Evolutionary conservation across 1,140 invertebrate species (phyloP), one percentile per base, ranked within the genome.

Genomic region (Littorina saxatilis): DNA sequence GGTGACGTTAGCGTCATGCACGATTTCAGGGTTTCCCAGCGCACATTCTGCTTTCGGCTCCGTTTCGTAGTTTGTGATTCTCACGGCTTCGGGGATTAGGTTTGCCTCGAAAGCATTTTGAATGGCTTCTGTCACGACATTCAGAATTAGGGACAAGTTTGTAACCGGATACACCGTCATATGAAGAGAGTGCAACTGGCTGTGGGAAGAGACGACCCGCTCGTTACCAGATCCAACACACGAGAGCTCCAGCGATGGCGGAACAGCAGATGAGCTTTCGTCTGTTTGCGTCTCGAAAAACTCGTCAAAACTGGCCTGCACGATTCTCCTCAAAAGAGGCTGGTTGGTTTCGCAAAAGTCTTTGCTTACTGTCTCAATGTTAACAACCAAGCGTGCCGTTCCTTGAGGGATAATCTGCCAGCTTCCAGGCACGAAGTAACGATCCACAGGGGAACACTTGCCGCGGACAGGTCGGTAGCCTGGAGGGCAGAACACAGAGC

Each of bases 51-150:
- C 15, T 17, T 39, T n/a, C 20, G 76, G 76, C 29, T 78, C 76
- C n/a, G 39, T 39, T 39, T 78, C 76, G 17, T 78, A 78, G 58
- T 78, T 78, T 39, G 76, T 63, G 13, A 78, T 35, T 15, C 23
- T 32, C 17, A 68, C 32, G 23, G 9, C 13, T 2, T 20, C 15
- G 15, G 35, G 17, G 32, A 39, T 23, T 0, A 9, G 11, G 7
- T 35, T 17, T 39, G 5, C 35, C 23, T 23, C 35, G 23, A 68
- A 40, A 32, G 23, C 20, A 20, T 13, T 20, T 39, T 39, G 13
- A 7, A 68, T 4, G 5, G 35, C 32, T 13, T 17, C 35, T 17
- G 39, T 13, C 7, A 39, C 32, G 1, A 7, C 35, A 39, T 47
- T 17, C 7, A 47, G 43, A 5, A 17, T 47, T 17, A 17, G 5